Evolutionary conservation across 2,113 vertebrate species (phyloP).

Genomic region (Brachirus orientalis): DNA sequence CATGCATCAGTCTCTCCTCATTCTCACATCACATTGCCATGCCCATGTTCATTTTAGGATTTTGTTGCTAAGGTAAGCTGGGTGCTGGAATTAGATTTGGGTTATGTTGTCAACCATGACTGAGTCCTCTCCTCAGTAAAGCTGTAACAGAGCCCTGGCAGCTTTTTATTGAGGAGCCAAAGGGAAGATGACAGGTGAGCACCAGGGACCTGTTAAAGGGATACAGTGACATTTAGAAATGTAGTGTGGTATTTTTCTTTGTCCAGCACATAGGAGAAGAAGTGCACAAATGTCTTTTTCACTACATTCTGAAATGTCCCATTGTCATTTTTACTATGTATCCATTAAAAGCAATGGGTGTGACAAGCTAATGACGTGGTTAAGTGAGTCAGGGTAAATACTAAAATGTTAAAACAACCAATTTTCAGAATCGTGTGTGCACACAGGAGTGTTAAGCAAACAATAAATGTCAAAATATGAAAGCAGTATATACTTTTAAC

Average conservation of each 20-base stretch:
- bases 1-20: slow-evolving; percentile 11
- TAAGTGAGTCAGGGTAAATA: neutral
- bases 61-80: slow-evolving; percentile 29
- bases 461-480: no score
- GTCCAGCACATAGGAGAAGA: slow-evolving; percentile 1
- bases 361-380: slow-evolving; percentile 27
- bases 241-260: slow-evolving; percentile 42
- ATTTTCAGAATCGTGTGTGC: no score
- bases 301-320: slow-evolving; percentile 24
- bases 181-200: slow-evolving; percentile 63
- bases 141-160: slow-evolving; percentile 51
- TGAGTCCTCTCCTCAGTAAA: slow-evolving; percentile 46
- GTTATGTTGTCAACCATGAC: slow-evolving; percentile 57
- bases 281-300: slow-evolving; percentile 24
- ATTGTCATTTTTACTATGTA: slow-evolving; percentile 28
- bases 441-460: no score
- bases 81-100: slow-evolving; percentile 52
- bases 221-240: slow-evolving; percentile 61
- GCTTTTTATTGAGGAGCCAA: slow-evolving; percentile 53
- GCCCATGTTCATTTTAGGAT: slow-evolving; percentile 46
- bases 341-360: slow-evolving; percentile 43
- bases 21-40: slow-evolving; percentile 15
- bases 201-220: slow-evolving; percentile 66
- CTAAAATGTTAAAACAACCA: no score
- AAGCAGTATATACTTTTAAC: no score